phyloP scores from a whole-genome alignment of 35 echinoderm and acorn worm genomes.

The Apostichopus californicus region DNA sequence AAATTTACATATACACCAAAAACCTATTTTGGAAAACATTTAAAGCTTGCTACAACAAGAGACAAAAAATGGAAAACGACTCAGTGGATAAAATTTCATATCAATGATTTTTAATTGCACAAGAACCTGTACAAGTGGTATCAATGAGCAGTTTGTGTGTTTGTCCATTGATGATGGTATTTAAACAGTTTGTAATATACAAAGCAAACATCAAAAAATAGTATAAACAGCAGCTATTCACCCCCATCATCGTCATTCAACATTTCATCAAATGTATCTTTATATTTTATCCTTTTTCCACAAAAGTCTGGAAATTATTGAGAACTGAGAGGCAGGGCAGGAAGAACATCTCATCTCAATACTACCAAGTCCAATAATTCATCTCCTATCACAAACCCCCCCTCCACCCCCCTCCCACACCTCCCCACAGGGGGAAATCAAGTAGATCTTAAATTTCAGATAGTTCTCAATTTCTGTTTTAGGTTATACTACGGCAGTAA shows the following conservation, averaged over 20 bases:
- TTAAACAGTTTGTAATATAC: background rate
- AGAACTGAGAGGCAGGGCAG: background rate
- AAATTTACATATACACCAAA: background rate
- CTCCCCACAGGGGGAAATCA: too few species aligned
- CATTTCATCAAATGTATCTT: background rate
- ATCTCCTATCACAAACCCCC: too few species aligned
- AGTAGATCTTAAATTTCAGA: too few species aligned
- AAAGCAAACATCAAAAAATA: conserved; percentile 2
- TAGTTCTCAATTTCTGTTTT: too few species aligned
- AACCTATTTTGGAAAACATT: too few species aligned
- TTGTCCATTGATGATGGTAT: background rate
- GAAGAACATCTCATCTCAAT: background rate
- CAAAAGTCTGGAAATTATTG: background rate
- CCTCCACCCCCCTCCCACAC: too few species aligned
- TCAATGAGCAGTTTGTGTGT: background rate
- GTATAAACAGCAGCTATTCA: background rate
- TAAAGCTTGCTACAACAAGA: background rate
- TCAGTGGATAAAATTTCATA: background rate
- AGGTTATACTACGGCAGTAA: too few species aligned
- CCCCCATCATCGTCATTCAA: background rate
- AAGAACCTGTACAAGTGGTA: background rate
- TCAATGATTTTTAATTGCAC: background rate
- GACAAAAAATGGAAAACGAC: background rate
- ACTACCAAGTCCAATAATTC: too few species aligned
- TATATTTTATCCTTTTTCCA: too few species aligned